Evolutionary conservation across 2,797 vertebrate genomes (phyloP).

Genomic region (Diceros bicornis): DNA sequence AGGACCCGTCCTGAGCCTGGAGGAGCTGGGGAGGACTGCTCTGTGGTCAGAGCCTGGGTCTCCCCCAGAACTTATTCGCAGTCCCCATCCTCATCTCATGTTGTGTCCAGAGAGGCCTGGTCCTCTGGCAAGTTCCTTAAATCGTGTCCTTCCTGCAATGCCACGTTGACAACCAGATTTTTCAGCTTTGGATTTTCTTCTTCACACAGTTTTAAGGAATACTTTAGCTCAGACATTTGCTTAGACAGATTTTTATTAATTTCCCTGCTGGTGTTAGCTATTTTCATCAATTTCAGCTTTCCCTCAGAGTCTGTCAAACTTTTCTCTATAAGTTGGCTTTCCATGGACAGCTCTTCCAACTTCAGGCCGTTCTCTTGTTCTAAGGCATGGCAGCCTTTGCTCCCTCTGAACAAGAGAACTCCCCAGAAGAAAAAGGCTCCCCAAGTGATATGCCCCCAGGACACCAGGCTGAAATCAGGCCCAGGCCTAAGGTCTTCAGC

Average conservation of each 20-base stretch:
- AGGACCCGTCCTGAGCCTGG: no score
- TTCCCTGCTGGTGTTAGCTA: background rate
- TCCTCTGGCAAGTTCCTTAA: no score
- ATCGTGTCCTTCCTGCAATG: background rate
- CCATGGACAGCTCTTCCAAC: no score
- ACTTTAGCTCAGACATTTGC: background rate
- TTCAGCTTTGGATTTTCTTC: background rate
- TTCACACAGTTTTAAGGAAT: background rate
- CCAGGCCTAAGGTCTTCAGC: background rate
- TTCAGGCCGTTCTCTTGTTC: background rate
- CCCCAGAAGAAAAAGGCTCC: no score
- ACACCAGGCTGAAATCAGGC: fast-evolving
- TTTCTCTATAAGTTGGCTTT: no score
- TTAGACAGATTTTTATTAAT: background rate
- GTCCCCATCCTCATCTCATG: background rate
- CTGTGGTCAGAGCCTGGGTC: no score
- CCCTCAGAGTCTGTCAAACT: background rate
- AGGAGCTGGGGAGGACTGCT: no score
- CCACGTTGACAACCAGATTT: background rate
- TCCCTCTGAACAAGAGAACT: no score
- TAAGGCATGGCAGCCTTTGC: background rate
- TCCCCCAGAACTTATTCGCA: no score
- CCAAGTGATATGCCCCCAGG: background rate
- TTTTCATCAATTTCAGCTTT: background rate
- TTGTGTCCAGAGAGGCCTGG: no score